Conservation (phyloP, 2,113 vertebrate species). For the Mola mola region DNA sequence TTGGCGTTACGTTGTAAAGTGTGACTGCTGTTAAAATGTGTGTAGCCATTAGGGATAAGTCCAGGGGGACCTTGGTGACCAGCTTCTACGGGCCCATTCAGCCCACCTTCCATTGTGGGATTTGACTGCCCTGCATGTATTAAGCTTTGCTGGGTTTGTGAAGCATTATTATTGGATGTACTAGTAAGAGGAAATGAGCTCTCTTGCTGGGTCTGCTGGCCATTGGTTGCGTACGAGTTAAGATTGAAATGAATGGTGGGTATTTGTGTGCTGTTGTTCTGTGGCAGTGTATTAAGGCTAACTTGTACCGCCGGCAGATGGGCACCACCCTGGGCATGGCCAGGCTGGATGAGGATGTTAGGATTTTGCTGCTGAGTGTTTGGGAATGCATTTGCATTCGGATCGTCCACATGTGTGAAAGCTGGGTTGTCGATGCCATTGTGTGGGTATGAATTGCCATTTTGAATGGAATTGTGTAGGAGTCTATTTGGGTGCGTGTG, state of each 20-base stretch:
- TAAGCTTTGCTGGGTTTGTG: conserved; percentile 30
- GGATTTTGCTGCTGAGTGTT: conserved; percentile 64
- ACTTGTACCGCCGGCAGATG: conserved; percentile 68
- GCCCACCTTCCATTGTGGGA: conserved; percentile 42
- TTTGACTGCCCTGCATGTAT: neutral
- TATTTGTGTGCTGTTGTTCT: conserved; percentile 54
- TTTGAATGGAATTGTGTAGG: conserved; percentile 47
- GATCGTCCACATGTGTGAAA: conserved; percentile 45
- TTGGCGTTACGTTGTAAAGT: conserved; percentile 44
- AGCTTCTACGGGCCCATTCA: neutral
- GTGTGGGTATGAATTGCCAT: conserved; percentile 52
- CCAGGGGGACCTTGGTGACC: conserved; percentile 4
- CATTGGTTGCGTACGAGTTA: conserved; percentile 59
- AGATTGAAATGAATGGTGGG: conserved; percentile 79
- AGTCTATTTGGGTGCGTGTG: conserved; percentile 31
- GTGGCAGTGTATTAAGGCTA: conserved; percentile 69
- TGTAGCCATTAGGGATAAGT: conserved; percentile 65
- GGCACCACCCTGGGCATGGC: conserved; percentile 32
- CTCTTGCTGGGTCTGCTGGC: conserved; percentile 44
- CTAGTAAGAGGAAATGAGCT: conserved; percentile 19
- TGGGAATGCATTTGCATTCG: conserved; percentile 37
- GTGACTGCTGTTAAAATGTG: conserved; percentile 52
- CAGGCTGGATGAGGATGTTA: conserved; percentile 75
- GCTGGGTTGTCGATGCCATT: conserved; percentile 63
- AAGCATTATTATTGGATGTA: conserved; percentile 11